Base-by-base conservation (phyloP, 2,113 vertebrate genomes). In the Anhinga anhinga region DNA sequence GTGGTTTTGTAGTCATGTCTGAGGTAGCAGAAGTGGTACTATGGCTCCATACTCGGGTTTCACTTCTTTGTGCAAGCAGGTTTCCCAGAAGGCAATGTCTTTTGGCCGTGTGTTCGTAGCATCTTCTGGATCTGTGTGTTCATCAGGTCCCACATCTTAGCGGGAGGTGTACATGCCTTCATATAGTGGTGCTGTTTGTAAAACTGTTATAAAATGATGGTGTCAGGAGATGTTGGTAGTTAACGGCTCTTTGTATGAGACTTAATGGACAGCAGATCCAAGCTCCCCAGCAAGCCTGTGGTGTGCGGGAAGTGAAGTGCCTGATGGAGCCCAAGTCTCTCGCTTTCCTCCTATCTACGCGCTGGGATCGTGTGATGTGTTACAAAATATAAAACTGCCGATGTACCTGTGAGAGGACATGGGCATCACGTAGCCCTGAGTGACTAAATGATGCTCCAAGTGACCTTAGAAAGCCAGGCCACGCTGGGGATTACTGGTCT, bases 141-240 rank as follows among this genome's bases (percentile, higher is more conserved):
- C 45, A 4, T 10, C 47, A 2, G 56, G 58, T 42, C 45, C 22
- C n/a, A 14, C 11, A 9, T 4, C 44, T 45, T 8, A 11, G 59
- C 16, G 0, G 47, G 40, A 29, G 47, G 21, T 15, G 14, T n/a
- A 3, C 2, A 1, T 2, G 11, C 30, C 36, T 45, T 63, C 25
- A 3, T 8, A 3, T 34, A 20, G 47, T 2, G 1, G 38, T 11
- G 38, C 78, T 17, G 25, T 10, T 42, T 26, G 65, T 56, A 5
- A 5, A 27, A 6, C 44, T 14, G 3, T 1, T 13, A 2, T 1
- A 4, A 11, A 38, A 5, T 1, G 19, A 6, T 0, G 0, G 6
- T 47, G 55, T 4, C 11, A 0, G 69, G 67, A 45, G n/a, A 1
- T 13, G 29, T 5, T 4, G n/a, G 42, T n/a, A 10, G 44, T 38